A percentile compares a stretch with the other conserved stretches of the same genome.
These are phyloP conservation scores for Silurus asotus DNA, from an alignment of 2,113 vertebrate genomes.

Conservation along the genomic window DNA sequence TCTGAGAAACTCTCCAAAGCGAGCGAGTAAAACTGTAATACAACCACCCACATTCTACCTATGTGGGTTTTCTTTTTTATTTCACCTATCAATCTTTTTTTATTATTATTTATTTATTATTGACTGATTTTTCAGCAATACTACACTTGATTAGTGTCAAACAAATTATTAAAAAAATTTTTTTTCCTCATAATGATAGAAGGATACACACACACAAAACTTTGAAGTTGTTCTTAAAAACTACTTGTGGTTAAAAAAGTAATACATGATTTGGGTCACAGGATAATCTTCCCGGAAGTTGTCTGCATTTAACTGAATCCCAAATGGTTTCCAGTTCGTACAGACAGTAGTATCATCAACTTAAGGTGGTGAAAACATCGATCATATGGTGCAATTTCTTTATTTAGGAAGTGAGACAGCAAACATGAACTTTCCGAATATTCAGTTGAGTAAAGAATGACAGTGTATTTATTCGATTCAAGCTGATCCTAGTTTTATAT, in stretches of 20 bases:
- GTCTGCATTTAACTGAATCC: neutral
- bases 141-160: neutral
- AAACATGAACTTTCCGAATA: neutral
- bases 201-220: neutral
- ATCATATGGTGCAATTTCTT: neutral
- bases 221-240: neutral
- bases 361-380: neutral
- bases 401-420: neutral
- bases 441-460: neutral
- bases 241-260: neutral
- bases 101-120: neutral
- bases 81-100: neutral
- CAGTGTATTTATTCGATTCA: neutral
- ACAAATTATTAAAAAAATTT: neutral
- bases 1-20: no score
- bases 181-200: neutral
- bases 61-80: neutral
- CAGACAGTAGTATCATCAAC: neutral
- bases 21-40: neutral
- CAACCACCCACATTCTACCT: neutral
- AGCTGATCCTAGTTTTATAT: neutral
- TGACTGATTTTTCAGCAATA: neutral
- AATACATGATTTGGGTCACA: conserved; percentile 9
- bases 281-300: neutral
- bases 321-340: neutral